Evolutionary conservation across 1,140 invertebrate species (phyloP).

Genomic region (Drosophila mayri): DNA sequence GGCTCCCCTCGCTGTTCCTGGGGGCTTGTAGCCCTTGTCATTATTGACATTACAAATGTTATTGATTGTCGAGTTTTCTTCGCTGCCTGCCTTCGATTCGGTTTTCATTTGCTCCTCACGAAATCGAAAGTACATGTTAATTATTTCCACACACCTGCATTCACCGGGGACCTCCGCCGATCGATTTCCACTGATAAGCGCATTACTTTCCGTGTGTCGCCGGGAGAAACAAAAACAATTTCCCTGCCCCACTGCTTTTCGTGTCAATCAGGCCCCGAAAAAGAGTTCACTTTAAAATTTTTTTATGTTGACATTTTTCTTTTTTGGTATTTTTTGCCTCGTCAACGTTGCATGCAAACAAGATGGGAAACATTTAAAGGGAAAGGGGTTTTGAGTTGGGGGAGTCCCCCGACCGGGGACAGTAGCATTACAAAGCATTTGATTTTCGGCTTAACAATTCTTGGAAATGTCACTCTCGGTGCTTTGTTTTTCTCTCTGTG

Average conservation of each 20-base stretch:
- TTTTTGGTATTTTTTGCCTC: conserved; percentile 28
- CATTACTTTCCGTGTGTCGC: conserved; percentile 71
- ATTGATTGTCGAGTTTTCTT: conserved; percentile 68
- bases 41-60: conserved; percentile 83
- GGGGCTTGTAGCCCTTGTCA: conserved; percentile 57
- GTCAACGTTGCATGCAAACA: conserved; percentile 76
- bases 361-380: conserved; percentile 14
- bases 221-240: conserved; percentile 45
- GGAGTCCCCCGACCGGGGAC: conserved; percentile 53
- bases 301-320: conserved; percentile 65
- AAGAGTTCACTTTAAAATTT: conserved; percentile 37
- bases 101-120: conserved; percentile 43
- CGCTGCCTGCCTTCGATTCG: conserved; percentile 36
- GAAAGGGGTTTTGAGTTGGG: neutral
- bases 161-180: conserved; percentile 51
- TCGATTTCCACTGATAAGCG: conserved; percentile 78
- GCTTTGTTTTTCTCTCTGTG: conserved; percentile 35
- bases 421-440: conserved; percentile 75
- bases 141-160: conserved; percentile 82
- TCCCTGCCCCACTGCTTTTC: conserved; percentile 45
- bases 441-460: conserved; percentile 61
- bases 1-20: neutral
- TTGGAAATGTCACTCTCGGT: conserved; percentile 58
- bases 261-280: conserved; percentile 67
- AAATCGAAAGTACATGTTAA: conserved; percentile 82